Base-by-base conservation (phyloP, 2,797 vertebrate genomes). In the Falco rusticolus region DNA sequence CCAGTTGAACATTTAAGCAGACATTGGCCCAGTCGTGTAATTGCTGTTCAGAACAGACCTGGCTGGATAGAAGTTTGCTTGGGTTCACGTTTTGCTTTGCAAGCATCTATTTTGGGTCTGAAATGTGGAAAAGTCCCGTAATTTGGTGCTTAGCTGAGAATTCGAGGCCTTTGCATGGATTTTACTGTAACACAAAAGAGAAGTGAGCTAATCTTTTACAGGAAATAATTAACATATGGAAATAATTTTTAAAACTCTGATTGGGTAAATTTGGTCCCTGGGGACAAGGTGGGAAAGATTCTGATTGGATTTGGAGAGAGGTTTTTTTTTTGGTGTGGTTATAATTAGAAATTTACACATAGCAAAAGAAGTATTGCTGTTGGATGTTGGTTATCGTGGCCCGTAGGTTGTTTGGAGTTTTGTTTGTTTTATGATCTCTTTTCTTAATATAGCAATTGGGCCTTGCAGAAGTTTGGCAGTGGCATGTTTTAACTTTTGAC, bases 201-300 rank as follows among this genome's bases (percentile, higher is more conserved):
- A 91, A 84, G 51, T 5, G 64, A 93, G 57, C 90, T 93, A n/a
- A 72, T 90, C 22, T 84, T 89, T 89, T 82, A 80, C 75, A 92
- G 90, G 93, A 96, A 93, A 87, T 80, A 94, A 93, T 96, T 93
- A 86, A 63, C 94, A 93, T 91, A 85, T 84, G 86, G 90, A 94
- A 93, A 94, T 76, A 83, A 70, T 94, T 93, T 75, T 86, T n/a
- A 22, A 84, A 90, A 37, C 75, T 0, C 0, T 43, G 88, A 84
- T 90, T 90, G 95, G 90, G 56, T 80, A 79, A 94, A 89, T 92
- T 60, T 76, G 60, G n/a, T 89, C 95, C 68, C 91, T 21, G 34
- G 93, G 78, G 91, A 50, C 12, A 50, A 87, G 37, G 80, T 90
- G 71, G 93, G 86, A 90, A 71, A 70, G 47, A 70, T 71, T 93